Conservation (phyloP, 2,888 invertebrate genomes). For the Watsonalla cultraria region DNA sequence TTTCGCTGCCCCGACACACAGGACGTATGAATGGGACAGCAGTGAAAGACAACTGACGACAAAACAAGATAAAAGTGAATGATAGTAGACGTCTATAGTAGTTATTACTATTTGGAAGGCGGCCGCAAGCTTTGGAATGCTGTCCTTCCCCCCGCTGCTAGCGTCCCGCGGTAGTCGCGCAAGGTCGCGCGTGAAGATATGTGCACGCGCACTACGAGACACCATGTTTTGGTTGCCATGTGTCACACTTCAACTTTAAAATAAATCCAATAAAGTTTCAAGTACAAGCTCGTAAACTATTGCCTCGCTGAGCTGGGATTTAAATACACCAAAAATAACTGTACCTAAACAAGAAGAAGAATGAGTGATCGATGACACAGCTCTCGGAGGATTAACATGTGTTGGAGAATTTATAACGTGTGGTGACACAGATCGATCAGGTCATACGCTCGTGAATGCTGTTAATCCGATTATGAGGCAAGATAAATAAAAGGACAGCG, state of each 20-base stretch:
- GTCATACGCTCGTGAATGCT: neutral
- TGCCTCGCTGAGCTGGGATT: neutral
- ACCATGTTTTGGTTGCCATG: neutral
- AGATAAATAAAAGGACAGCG: neutral
- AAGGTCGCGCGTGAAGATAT: constrained; percentile 45
- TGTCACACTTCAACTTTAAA: neutral
- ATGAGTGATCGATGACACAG: neutral
- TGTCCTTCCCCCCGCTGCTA: constrained; percentile 12
- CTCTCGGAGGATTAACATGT: neutral
- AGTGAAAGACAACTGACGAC: constrained; percentile 19
- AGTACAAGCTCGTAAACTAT: neutral
- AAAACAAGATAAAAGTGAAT: constrained; percentile 27
- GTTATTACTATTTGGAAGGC: constrained; percentile 26
- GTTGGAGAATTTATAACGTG: constrained; percentile 1
- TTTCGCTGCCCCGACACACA: constrained; percentile 10
- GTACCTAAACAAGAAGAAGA: neutral
- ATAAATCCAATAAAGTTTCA: neutral
- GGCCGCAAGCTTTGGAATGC: constrained; percentile 32
- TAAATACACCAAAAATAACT: neutral
- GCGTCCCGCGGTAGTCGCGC: constrained; percentile 20
- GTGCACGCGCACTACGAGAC: constrained; percentile 23
- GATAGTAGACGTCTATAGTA: constrained; percentile 26
- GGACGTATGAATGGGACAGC: constrained; percentile 44
- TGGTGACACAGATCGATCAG: neutral
- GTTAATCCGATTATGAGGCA: neutral